Evolutionary conservation across 2,888 invertebrate genomes (phyloP).

Genomic region (Phasia obesa): DNA sequence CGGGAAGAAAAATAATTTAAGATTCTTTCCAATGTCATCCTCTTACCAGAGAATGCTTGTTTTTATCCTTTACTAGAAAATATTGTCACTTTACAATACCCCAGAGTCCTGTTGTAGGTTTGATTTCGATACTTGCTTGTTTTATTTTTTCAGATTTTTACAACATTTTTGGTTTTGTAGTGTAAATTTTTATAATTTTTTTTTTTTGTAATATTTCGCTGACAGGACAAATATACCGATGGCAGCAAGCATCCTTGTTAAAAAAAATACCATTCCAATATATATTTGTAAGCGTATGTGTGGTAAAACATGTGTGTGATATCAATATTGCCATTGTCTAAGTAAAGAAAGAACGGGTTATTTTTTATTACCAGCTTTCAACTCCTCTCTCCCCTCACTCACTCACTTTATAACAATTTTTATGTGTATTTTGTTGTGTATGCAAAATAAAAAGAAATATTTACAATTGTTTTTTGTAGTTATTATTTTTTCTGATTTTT

Average conservation of each 20-base stretch:
- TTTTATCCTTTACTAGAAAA: constrained; percentile 54
- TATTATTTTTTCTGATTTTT: background rate
- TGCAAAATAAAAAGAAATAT: constrained; percentile 74
- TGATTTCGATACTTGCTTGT: constrained; percentile 55
- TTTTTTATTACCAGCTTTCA: background rate
- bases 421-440: constrained; percentile 73
- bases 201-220: constrained; percentile 74
- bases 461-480: constrained; percentile 53
- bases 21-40: constrained; percentile 50
- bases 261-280: constrained; percentile 37
- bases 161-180: constrained; percentile 69
- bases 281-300: constrained; percentile 7
- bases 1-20: constrained; percentile 38
- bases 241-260: constrained; percentile 47
- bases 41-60: constrained; percentile 31
- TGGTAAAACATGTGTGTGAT: constrained; percentile 4
- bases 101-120: constrained; percentile 76
- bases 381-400: background rate
- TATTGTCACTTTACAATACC: constrained; percentile 78
- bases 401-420: background rate
- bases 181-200: too few relatives aligned
- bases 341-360: constrained; percentile 55
- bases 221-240: constrained; percentile 74
- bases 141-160: constrained; percentile 64
- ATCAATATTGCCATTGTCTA: constrained; percentile 63